These are phyloP conservation scores for Aleiodes sp. DNA, from an alignment of 1,140 invertebrate species.

Conservation along the genomic window DNA sequence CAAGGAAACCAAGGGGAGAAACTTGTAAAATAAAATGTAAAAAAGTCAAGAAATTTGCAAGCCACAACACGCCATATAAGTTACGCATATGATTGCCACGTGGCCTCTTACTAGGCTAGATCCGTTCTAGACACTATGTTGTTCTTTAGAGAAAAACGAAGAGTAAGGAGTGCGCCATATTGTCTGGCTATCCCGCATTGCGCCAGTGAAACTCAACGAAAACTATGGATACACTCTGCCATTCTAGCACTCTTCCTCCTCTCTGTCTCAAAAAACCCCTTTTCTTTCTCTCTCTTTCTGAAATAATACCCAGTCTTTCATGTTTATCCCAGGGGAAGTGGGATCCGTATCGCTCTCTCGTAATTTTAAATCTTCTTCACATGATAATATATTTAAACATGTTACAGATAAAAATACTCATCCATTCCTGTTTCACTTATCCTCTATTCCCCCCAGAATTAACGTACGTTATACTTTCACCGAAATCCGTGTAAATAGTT, in stretches of 20 bases:
- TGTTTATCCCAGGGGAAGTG: too few species aligned
- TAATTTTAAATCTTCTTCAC: too few species aligned
- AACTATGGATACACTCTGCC: conserved; percentile 43
- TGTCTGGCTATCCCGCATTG: conserved; percentile 62
- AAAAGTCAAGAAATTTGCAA: conserved; percentile 4
- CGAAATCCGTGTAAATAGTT: too few species aligned
- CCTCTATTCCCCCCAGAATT: too few species aligned
- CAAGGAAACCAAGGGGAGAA: too few species aligned
- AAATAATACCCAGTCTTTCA: conserved; percentile 15
- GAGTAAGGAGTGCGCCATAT: conserved; percentile 55
- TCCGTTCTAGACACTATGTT: conserved; percentile 3
- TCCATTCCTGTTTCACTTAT: too few species aligned
- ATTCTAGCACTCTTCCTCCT: conserved; percentile 31
- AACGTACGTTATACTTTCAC: too few species aligned
- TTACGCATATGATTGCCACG: conserved; percentile 14
- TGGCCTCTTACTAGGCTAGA: conserved; percentile 1
- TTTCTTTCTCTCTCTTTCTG: background rate
- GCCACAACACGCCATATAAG: background rate
- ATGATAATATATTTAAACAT: too few species aligned
- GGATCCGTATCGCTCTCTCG: too few species aligned
- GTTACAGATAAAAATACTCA: too few species aligned
- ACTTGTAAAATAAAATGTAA: background rate
- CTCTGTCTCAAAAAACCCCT: conserved; percentile 13
- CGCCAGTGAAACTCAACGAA: conserved; percentile 60
- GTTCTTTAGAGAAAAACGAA: conserved; percentile 27